phyloP scores from a whole-genome alignment of 1,140 invertebrate genomes.

The Drosophila sturtevanti region DNA sequence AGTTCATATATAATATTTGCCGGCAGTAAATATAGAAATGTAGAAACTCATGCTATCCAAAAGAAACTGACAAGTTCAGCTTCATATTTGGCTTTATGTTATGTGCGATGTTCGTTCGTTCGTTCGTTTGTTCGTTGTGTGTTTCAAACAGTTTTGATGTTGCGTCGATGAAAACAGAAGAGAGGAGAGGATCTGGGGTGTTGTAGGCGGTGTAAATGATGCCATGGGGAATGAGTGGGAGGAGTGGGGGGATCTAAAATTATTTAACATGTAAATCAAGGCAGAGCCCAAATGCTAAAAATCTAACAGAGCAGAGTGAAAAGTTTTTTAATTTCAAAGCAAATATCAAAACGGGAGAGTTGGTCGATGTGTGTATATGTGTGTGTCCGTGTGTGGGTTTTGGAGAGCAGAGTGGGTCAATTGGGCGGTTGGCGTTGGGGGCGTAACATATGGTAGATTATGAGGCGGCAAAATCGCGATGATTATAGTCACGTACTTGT shows the following conservation, averaged over 20 bases:
- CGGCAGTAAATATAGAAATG: slow-evolving; percentile 31
- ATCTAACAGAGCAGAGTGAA: slow-evolving; percentile 68
- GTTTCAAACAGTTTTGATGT: slow-evolving; percentile 62
- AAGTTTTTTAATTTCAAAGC: slow-evolving; percentile 81
- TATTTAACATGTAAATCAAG: slow-evolving; percentile 80
- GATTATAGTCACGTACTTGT: slow-evolving; percentile 80
- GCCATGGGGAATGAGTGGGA: neutral
- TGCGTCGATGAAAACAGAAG: slow-evolving; percentile 15
- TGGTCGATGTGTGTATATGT: neutral
- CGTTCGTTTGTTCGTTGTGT: too few relatives aligned
- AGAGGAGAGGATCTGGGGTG: too few relatives aligned
- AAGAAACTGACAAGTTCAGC: slow-evolving; percentile 18
- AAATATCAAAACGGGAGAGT: slow-evolving; percentile 49
- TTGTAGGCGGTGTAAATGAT: neutral
- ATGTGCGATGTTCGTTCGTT: too few relatives aligned
- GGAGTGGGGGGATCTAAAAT: slow-evolving; percentile 40
- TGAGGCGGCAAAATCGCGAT: slow-evolving; percentile 59
- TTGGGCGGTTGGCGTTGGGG: slow-evolving; percentile 1
- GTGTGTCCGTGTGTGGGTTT: slow-evolving; percentile 8
- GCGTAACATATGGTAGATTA: slow-evolving; percentile 42
- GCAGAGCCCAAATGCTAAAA: slow-evolving; percentile 51
- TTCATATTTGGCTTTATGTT: slow-evolving; percentile 69
- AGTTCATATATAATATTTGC: slow-evolving; percentile 61
- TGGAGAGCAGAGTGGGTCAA: slow-evolving; percentile 37
- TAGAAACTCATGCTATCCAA: slow-evolving; percentile 13